Base-by-base conservation (phyloP, 1,140 invertebrate genomes). In the Trissolcus basalis region DNA sequence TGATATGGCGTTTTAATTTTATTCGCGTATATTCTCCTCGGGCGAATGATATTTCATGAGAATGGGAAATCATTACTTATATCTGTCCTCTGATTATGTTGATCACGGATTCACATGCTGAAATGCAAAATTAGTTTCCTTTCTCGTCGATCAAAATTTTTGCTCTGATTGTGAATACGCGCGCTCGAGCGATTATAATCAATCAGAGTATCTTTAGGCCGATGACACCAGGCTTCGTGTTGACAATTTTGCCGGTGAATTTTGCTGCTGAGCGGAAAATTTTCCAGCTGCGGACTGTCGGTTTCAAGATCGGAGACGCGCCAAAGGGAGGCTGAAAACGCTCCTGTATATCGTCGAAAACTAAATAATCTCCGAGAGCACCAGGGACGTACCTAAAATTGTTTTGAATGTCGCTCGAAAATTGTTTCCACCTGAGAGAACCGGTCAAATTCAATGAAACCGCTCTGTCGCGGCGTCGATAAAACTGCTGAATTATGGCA, bases 361-460 rank as follows among this genome's bases (percentile, higher is more conserved):
- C n/a, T n/a, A n/a, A n/a, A n/a, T n/a, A n/a, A n/a, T n/a, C n/a
- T n/a, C n/a, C n/a, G 19, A 3, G 19, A 27, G 19, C 19, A 27
- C 6, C 19, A 6, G 19, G 6, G 19, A 27, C 19, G 19, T 27
- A 27, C 19, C 19, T 27, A 27, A 27, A 1, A 3, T 27, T 27
- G 19, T 27, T 27, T 27, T 27, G 19, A 27, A 27, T 27, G 19
- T 27, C 19, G 19, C 19, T 27, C 19, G 19, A 27, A 27, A 27
- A 27, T 3, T 27, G 19, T 27, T 27, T 27, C 68, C 58, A 49
- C 63, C 53, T 32, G 48, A 58, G 68, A 67, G 78, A 80, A 78
- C 68, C 78, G 72, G 78, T 80, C 64, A 80, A 80, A 80, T 80
- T 80, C 78, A 77, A 77, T 75, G 68, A 77, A 68, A 75, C 77